Percentiles rank a stretch among this genome's conserved stretches.
These are phyloP conservation scores for Drosophila flavopinicola DNA, from an alignment of 2,888 invertebrate genomes.

Conservation along the genomic window DNA sequence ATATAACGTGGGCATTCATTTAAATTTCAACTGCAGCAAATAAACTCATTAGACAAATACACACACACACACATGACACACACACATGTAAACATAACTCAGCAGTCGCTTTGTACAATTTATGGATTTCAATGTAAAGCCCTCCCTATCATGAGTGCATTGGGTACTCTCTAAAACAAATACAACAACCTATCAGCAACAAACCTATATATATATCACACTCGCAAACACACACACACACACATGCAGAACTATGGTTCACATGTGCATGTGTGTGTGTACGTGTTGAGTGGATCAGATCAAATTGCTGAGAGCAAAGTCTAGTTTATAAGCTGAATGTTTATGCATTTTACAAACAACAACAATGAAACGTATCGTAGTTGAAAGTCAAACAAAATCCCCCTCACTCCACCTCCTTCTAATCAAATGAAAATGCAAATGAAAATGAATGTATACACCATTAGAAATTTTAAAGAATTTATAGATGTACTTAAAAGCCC, in stretches of 20 bases:
- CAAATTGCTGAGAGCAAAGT: conserved; percentile 57
- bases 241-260: neutral
- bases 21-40: conserved; percentile 57
- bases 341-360: conserved; percentile 70
- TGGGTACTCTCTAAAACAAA: conserved; percentile 55
- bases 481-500: conserved; percentile 69
- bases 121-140: conserved; percentile 77
- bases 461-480: conserved; percentile 74
- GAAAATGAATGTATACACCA: conserved; percentile 71
- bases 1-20: conserved; percentile 26
- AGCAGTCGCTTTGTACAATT: conserved; percentile 59
- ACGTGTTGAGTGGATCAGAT: conserved; percentile 30
- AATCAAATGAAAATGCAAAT: conserved; percentile 24
- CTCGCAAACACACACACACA: conserved; percentile 9
- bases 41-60: conserved; percentile 37
- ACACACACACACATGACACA: conserved; percentile 11
- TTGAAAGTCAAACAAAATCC: conserved; percentile 3
- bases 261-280: conserved; percentile 7
- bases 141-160: conserved; percentile 63
- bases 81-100: conserved; percentile 38
- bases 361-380: conserved; percentile 28
- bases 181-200: conserved; percentile 43
- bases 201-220: conserved; percentile 15
- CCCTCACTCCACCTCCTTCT: neutral
- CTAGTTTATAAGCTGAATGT: conserved; percentile 69